Evolutionary conservation across 53 echinoderm and acorn worm species (phyloP).

Genomic region (Luidia sarsii): DNA sequence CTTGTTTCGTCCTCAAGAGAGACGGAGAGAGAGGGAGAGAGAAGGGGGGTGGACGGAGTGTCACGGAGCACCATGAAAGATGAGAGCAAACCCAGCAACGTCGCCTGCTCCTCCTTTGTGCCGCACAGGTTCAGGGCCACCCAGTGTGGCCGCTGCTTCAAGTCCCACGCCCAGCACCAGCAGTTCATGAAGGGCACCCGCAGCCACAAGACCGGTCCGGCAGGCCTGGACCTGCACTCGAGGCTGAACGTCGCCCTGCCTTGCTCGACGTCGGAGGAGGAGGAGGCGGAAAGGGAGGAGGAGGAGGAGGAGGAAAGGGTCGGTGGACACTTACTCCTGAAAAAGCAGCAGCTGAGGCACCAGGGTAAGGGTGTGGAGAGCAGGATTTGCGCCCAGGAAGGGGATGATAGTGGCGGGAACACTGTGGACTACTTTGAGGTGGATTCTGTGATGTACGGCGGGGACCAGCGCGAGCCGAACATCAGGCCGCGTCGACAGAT

Average conservation of each 20-base stretch:
- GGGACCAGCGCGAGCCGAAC: neutral
- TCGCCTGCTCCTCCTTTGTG: conserved; percentile 72
- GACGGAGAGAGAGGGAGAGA: no score
- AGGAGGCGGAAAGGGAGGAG: neutral
- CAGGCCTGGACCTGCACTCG: conserved; percentile 25
- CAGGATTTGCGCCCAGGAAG: neutral
- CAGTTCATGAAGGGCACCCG: conserved; percentile 42
- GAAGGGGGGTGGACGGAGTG: no score
- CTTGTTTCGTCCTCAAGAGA: no score
- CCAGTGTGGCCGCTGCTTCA: conserved; percentile 89
- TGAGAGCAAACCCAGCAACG: conserved; percentile 34
- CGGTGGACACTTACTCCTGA: neutral
- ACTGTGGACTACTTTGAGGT: conserved; percentile 16
- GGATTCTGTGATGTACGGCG: conserved; percentile 8
- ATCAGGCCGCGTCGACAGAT: conserved; percentile 21
- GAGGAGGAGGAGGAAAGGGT: neutral
- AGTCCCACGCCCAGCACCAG: conserved; percentile 68
- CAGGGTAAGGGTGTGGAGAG: neutral
- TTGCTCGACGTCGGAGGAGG: conserved; percentile 3
- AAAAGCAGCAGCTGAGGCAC: neutral
- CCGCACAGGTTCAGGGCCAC: conserved; percentile 80
- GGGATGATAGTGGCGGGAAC: conserved; percentile 15
- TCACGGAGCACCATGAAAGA: conserved; percentile 48
- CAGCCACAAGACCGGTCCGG: conserved; percentile 44
- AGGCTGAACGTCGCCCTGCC: neutral